Percentiles rank a stretch among this genome's conserved stretches.
Evolutionary conservation across 1,140 invertebrate genomes (phyloP).

Genomic region (Pogonomyrmex californicus): DNA sequence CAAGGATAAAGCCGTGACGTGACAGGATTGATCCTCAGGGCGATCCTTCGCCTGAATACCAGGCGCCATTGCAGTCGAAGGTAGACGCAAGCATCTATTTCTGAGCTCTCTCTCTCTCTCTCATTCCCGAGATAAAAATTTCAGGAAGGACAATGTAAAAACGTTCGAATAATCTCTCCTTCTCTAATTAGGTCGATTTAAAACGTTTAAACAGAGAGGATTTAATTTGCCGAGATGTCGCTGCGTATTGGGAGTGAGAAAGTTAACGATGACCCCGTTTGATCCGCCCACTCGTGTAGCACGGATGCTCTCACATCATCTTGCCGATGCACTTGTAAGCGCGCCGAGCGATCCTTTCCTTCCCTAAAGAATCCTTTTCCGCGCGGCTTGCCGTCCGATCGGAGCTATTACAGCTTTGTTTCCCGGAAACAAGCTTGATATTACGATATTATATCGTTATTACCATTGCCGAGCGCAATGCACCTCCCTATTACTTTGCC

Average conservation of each 20-base stretch:
- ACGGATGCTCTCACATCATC: conserved; percentile 44
- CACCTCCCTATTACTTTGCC: conserved; percentile 39
- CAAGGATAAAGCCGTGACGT: conserved; percentile 46
- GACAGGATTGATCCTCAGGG: conserved; percentile 63
- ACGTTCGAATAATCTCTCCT: not conserved
- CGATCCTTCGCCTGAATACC: conserved; percentile 63
- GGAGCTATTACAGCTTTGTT: conserved; percentile 50
- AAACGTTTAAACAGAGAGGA: not conserved
- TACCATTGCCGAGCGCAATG: conserved; percentile 29
- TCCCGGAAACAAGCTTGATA: conserved; percentile 52
- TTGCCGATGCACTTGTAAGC: conserved; percentile 59
- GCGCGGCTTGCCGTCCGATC: not conserved
- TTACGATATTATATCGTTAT: conserved; percentile 47
- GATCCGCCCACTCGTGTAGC: not conserved
- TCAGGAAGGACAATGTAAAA: not conserved
- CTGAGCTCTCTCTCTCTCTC: conserved; percentile 48
- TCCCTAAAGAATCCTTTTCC: not conserved
- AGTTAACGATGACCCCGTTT: conserved; percentile 11
- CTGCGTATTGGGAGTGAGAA: conserved; percentile 12
- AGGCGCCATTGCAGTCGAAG: conserved; percentile 63
- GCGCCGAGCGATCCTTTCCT: conserved; percentile 28
- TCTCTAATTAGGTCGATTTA: not conserved
- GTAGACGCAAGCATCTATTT: conserved; percentile 78
- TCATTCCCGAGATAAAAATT: conserved; percentile 11
- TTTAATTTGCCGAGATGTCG: not conserved